Evolutionary conservation across 2,113 vertebrate genomes (phyloP).

Genomic region (Martes martes): DNA sequence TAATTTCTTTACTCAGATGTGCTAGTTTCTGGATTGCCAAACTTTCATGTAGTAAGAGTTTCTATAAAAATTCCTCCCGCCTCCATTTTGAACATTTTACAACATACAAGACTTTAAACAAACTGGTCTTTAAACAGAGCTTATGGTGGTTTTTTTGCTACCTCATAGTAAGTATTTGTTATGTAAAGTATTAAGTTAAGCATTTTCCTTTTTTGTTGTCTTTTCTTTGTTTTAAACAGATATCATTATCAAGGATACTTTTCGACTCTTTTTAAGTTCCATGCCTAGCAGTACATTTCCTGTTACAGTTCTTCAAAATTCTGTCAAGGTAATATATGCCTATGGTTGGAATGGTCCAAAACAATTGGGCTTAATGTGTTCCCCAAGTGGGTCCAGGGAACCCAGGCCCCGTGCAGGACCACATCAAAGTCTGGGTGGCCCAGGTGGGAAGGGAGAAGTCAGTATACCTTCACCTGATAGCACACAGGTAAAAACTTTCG

Average conservation of each 20-base stretch:
- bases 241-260: slow-evolving; percentile 82
- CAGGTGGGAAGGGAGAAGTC: not conserved
- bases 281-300: slow-evolving; percentile 89
- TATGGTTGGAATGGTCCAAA: not conserved
- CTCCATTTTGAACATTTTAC: not conserved
- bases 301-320: slow-evolving; percentile 90
- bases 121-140: not conserved
- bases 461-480: not conserved
- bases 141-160: not conserved
- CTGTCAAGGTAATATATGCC: slow-evolving; percentile 84
- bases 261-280: slow-evolving; percentile 90
- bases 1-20: not conserved
- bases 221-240: slow-evolving; percentile 77
- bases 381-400: fast-evolving
- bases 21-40: not conserved
- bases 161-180: not conserved
- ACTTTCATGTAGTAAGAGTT: not conserved
- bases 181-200: not conserved
- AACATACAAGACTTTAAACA: not conserved
- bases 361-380: not conserved
- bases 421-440: not conserved
- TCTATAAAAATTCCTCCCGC: not conserved
- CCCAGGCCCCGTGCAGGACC: not conserved
- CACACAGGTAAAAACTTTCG: not conserved
- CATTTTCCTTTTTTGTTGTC: not conserved